These are phyloP conservation scores for Stigmatopora argus DNA, from an alignment of 2,113 vertebrate genomes.

Conservation along the genomic window DNA sequence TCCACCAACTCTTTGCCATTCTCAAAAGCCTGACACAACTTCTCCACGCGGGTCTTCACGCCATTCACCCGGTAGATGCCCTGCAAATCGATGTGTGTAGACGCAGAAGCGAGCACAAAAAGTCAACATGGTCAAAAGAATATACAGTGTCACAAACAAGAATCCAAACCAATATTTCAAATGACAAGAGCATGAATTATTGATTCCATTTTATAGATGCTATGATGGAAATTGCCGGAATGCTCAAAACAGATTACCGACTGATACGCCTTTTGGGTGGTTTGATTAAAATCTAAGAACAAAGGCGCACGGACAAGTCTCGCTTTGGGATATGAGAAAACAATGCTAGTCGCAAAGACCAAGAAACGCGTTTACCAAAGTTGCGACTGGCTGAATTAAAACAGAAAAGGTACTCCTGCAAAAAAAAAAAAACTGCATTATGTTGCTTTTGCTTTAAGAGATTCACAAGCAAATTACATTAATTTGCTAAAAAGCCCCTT, in stretches of 20 bases:
- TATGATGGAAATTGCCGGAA: background rate
- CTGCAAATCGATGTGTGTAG: conserved; percentile 49
- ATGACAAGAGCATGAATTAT: background rate
- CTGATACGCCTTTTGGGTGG: too few species aligned
- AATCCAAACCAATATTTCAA: background rate
- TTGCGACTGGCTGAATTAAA: too few species aligned
- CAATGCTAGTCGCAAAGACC: too few species aligned
- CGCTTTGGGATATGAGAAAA: too few species aligned
- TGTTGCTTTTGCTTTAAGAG: background rate
- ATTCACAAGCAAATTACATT: background rate
- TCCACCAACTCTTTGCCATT: conserved; percentile 92
- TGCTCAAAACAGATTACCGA: background rate
- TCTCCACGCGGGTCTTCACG: conserved; percentile 93
- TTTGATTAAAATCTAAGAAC: too few species aligned
- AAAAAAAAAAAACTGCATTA: too few species aligned
- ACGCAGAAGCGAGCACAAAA: background rate
- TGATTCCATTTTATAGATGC: background rate
- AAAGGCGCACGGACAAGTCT: too few species aligned
- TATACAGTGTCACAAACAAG: too few species aligned
- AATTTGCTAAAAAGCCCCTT: background rate
- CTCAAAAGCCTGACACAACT: conserved; percentile 96
- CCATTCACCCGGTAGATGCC: conserved; percentile 96
- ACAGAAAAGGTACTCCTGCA: too few species aligned
- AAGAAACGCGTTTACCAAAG: too few species aligned
- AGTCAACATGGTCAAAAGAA: too few species aligned